phyloP scores from a whole-genome alignment of 2,797 vertebrate genomes.

The Catostomus latipinnis region DNA sequence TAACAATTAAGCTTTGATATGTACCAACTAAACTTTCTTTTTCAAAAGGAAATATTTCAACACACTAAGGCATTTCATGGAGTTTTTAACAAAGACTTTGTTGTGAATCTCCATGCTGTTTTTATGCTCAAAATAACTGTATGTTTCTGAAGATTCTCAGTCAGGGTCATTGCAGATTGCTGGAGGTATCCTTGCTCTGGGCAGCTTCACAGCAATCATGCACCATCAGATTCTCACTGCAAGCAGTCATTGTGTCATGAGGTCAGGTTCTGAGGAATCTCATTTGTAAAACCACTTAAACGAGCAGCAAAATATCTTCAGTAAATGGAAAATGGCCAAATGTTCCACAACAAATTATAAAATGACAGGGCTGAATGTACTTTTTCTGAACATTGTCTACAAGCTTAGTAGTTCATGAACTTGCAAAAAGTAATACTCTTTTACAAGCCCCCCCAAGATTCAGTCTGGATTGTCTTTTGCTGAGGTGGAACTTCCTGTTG shows the following conservation, averaged over 20 bases:
- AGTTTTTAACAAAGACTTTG: not conserved
- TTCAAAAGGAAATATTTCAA: not conserved
- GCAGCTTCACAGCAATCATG: not conserved
- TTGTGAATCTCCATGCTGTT: not conserved
- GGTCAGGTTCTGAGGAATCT: slow-evolving; percentile 32
- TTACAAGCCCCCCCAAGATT: not conserved
- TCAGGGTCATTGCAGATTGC: not conserved
- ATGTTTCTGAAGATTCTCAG: not conserved
- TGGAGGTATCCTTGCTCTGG: not conserved
- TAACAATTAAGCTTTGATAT: not conserved
- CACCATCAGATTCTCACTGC: not conserved
- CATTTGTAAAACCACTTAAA: slow-evolving; percentile 2
- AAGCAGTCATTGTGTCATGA: not conserved
- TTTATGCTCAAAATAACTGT: not conserved
- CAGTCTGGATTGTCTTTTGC: slow-evolving; percentile 39
- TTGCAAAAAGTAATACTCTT: not conserved
- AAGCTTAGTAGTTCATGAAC: not conserved
- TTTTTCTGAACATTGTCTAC: not conserved
- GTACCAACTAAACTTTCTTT: not conserved
- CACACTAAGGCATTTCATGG: not conserved
- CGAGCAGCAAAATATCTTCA: not conserved
- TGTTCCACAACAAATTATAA: not conserved
- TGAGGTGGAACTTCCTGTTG: slow-evolving; percentile 53
- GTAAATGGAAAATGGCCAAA: not conserved
- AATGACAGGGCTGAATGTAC: not conserved